Evolutionary conservation across 2,888 invertebrate genomes (phyloP).

Genomic region (Fragum fragum): DNA sequence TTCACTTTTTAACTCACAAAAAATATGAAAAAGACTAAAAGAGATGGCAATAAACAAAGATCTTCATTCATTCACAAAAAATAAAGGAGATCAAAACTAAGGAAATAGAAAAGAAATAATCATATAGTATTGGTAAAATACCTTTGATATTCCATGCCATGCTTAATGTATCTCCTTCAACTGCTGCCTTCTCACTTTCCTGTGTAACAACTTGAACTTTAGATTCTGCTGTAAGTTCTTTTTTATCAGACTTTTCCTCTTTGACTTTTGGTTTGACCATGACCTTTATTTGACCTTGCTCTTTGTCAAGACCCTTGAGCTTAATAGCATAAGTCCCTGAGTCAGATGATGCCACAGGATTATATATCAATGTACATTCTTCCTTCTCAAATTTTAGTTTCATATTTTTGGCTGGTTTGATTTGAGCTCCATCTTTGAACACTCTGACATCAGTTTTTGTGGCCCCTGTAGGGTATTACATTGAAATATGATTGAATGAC

Average conservation of each 20-base stretch:
- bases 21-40: no score
- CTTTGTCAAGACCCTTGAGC: neutral
- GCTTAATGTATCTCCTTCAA: constrained; percentile 31
- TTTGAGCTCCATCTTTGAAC: neutral
- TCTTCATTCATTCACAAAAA: no score
- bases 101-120: no score
- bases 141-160: constrained; percentile 42
- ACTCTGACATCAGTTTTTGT: neutral
- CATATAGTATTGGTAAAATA: no score
- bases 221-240: neutral
- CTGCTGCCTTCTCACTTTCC: constrained; percentile 4
- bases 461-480: no score
- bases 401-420: neutral
- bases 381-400: neutral
- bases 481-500: no score
- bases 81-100: no score
- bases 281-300: neutral
- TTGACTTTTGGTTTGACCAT: neutral
- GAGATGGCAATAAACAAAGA: no score
- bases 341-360: neutral
- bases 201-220: neutral
- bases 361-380: neutral
- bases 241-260: neutral
- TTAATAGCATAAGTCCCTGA: neutral
- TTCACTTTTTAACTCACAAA: no score